Evolutionary conservation across 2,797 vertebrate genomes (phyloP), one percentile per base, ranked within the genome.

Genomic region (Perodicticus potto): DNA sequence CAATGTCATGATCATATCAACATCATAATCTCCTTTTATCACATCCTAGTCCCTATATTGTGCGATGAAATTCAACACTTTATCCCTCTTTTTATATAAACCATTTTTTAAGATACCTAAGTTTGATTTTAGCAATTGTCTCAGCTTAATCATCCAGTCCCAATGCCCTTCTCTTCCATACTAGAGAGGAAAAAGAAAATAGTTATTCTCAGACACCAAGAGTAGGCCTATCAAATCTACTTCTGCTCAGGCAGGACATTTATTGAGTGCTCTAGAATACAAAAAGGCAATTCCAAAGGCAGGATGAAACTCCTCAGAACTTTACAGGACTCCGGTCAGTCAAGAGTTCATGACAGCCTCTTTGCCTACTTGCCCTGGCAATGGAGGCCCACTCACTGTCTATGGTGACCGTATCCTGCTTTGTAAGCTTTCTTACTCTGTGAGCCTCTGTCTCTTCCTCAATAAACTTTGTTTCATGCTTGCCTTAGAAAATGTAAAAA

Each of bases 11-110:
- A 87, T 81, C 67, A 67, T 29, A 17, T 37, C 63, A 89, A 83
- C 37, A 96, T 17, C 23, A 65, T 63, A 73, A 92, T 78, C 34
- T 92, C 86, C 61, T 93, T 85, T 96, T 92, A 89, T 72, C 92
- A 81, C 37, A 96, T 84, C 45, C 61, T 23, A 89, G 80, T 86
- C 43, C 32, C 45, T 89, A 16, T 34, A 82, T 80, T 43, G 76
- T 76, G 37, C 20, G 81, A 22, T 90, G 27, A 90, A 80, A 91
- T 57, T 17, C n/a, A 81, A 81, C 53, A 86, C 10, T 70, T 76
- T 59, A 70, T 81, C 27, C 29, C 32, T 27, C 19, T 43, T 87
- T 95, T 86, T 61, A 61, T 53, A 19, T 92, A 88, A 27, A 63
- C n/a, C 19, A 32, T 37, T 82, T 96, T 87, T 87, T 40, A 69